phyloP scores from a whole-genome alignment of 2,113 vertebrate species.

The Sander vitreus region DNA sequence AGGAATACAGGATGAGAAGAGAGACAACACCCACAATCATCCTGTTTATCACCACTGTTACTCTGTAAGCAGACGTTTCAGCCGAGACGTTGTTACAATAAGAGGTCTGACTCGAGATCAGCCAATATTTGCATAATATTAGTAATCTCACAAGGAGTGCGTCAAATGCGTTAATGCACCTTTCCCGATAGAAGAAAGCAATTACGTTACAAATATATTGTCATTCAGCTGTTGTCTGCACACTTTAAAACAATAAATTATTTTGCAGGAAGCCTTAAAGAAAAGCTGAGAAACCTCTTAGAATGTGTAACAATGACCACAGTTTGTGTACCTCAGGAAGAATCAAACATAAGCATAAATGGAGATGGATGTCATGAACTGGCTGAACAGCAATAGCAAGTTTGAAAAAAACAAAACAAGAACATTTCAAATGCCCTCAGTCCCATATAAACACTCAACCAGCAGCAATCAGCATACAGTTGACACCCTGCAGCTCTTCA shows the following conservation, averaged over 20 bases:
- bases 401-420: background rate
- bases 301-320: background rate
- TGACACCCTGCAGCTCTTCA: slow-evolving; percentile 14
- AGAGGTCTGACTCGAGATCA: slow-evolving; percentile 6
- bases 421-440: background rate
- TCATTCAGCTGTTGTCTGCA: background rate
- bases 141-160: background rate
- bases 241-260: background rate
- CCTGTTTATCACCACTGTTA: background rate
- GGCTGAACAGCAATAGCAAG: background rate
- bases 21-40: slow-evolving; percentile 22
- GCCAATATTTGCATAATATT: slow-evolving; percentile 22
- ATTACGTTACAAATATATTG: background rate
- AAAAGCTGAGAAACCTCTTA: background rate
- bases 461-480: background rate
- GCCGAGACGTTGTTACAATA: background rate
- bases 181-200: background rate
- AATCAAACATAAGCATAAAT: background rate
- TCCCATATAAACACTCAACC: background rate
- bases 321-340: background rate
- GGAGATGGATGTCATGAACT: background rate
- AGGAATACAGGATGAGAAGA: slow-evolving; percentile 26
- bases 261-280: background rate
- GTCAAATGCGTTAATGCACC: background rate
- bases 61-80: background rate